Evolutionary conservation across 2,113 vertebrate genomes (phyloP).

Genomic region (Clupea harengus): DNA sequence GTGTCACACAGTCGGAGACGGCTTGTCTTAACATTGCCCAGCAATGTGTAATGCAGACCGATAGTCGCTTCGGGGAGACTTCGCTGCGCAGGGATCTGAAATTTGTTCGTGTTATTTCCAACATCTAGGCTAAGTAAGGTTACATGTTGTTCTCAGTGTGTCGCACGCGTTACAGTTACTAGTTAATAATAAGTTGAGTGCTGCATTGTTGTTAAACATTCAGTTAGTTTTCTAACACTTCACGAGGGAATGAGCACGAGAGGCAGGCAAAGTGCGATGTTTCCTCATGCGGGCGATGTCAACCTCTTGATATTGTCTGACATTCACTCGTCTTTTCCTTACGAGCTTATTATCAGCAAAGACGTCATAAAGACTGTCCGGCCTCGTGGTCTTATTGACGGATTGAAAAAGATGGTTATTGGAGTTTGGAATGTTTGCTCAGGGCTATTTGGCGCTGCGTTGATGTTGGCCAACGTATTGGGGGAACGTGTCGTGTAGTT

Average conservation of each 20-base stretch:
- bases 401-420: constrained; percentile 23
- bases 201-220: constrained; percentile 51
- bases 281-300: constrained; percentile 43
- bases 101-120: constrained; percentile 50
- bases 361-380: constrained; percentile 41
- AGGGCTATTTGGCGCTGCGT: constrained; percentile 29
- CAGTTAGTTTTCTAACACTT: constrained; percentile 48
- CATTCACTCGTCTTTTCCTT: constrained; percentile 36
- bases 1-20: constrained; percentile 58
- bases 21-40: constrained; percentile 62
- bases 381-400: constrained; percentile 29
- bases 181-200: constrained; percentile 34
- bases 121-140: constrained; percentile 58
- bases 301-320: constrained; percentile 38
- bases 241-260: constrained; percentile 38
- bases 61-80: constrained; percentile 57
- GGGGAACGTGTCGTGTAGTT: constrained; percentile 57
- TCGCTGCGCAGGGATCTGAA: constrained; percentile 64
- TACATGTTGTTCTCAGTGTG: constrained; percentile 49
- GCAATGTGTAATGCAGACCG: constrained; percentile 54
- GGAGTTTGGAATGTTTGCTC: constrained; percentile 44
- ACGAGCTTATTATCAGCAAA: constrained; percentile 36
- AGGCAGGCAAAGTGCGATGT: constrained; percentile 49
- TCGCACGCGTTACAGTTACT: constrained; percentile 41
- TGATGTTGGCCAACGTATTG: constrained; percentile 57